These are phyloP conservation scores for Scomber japonicus DNA, from an alignment of 2,113 vertebrate genomes.

Conservation along the genomic window DNA sequence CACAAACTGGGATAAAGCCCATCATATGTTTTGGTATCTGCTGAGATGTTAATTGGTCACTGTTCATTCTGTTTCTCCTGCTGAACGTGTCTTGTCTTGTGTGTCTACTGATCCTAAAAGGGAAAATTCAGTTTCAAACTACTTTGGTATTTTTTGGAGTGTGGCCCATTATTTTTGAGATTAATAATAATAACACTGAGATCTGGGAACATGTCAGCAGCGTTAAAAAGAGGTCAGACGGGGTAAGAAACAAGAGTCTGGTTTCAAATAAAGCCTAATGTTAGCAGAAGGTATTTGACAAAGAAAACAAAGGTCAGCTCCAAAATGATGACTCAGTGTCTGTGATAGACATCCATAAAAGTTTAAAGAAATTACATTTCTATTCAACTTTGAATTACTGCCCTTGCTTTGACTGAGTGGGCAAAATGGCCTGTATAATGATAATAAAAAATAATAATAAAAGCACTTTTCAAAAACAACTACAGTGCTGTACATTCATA, in stretches of 20 bases:
- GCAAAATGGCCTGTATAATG: background rate
- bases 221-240: background rate
- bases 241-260: background rate
- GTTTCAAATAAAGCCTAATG: background rate
- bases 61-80: conserved; percentile 29
- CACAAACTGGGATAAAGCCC: conserved; percentile 18
- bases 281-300: background rate
- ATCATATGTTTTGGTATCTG: conserved; percentile 21
- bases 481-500: too few species aligned
- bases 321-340: background rate
- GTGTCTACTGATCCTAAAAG: conserved; percentile 4
- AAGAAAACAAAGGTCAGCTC: background rate
- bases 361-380: background rate
- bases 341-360: background rate
- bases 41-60: conserved; percentile 37
- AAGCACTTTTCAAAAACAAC: too few species aligned
- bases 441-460: too few species aligned
- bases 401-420: background rate
- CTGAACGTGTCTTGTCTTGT: background rate
- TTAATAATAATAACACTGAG: background rate
- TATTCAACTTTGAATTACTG: background rate
- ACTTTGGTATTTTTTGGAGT: background rate
- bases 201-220: too few species aligned
- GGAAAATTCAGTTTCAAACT: background rate
- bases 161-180: background rate